A percentile compares a stretch with the other conserved stretches of the same genome.
These are phyloP conservation scores for Zaprionus taronus DNA, from an alignment of 1,140 invertebrate species.

Conservation along the genomic window DNA sequence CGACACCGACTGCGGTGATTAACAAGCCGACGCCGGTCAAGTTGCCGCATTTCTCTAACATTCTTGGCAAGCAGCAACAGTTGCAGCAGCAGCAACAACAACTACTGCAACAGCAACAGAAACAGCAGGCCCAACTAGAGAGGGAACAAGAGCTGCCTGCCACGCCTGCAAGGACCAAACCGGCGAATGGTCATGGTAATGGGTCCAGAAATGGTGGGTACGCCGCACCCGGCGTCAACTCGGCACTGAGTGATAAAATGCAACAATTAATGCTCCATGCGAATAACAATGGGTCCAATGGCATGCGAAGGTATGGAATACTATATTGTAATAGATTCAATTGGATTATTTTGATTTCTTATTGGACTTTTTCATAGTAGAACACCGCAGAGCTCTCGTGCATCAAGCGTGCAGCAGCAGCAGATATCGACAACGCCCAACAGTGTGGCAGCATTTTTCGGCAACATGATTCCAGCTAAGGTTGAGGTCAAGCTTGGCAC, in stretches of 20 bases:
- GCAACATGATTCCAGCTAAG: constrained; percentile 79
- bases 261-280: constrained; percentile 62
- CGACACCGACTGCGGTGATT: constrained; percentile 69
- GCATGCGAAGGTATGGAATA: constrained; percentile 47
- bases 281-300: constrained; percentile 51
- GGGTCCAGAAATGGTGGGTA: constrained; percentile 12
- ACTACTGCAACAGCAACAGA: constrained; percentile 38
- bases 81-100: constrained; percentile 58
- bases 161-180: constrained; percentile 39
- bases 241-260: constrained; percentile 67
- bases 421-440: constrained; percentile 64
- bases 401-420: constrained; percentile 58
- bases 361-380: constrained; percentile 19
- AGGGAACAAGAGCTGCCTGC: constrained; percentile 43
- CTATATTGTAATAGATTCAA: background rate
- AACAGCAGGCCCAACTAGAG: constrained; percentile 15
- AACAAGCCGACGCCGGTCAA: constrained; percentile 83
- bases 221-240: constrained; percentile 25
- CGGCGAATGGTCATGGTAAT: constrained; percentile 43
- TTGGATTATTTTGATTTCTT: background rate
- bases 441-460: constrained; percentile 80
- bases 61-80: constrained; percentile 67
- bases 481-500: constrained; percentile 79
- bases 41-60: constrained; percentile 76
- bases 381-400: constrained; percentile 62